A percentile compares a stretch with the other conserved stretches of the same genome.
These are phyloP conservation scores for Alethe diademata DNA, from an alignment of 2,113 vertebrate species.

Conservation along the genomic window DNA sequence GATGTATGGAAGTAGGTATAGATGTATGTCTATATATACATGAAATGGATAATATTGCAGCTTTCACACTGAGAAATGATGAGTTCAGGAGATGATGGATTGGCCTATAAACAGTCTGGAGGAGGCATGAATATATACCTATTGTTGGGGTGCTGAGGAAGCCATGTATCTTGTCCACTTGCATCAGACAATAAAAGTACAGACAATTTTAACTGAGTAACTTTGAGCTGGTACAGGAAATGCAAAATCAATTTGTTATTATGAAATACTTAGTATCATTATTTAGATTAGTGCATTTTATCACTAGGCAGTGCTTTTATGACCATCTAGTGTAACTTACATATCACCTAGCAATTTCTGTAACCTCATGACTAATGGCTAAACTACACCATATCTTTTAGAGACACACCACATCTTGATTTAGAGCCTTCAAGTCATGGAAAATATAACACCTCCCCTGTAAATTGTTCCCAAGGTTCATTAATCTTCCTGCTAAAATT, in stretches of 20 bases:
- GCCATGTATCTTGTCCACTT: neutral
- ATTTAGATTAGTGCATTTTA: slow-evolving; percentile 39
- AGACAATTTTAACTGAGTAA: neutral
- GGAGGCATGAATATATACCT: neutral
- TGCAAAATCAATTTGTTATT: neutral
- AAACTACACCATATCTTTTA: neutral
- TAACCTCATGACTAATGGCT: neutral
- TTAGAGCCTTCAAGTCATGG: slow-evolving; percentile 7
- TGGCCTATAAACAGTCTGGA: neutral
- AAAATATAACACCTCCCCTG: slow-evolving; percentile 26
- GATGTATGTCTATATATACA: too few relatives aligned
- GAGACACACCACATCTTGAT: neutral
- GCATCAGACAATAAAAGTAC: neutral
- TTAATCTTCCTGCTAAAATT: slow-evolving; percentile 32
- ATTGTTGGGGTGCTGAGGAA: neutral
- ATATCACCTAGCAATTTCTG: neutral
- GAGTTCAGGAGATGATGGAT: neutral
- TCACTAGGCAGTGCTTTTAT: neutral
- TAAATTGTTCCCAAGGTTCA: slow-evolving; percentile 16
- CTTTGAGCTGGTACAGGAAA: neutral
- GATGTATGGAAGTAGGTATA: neutral
- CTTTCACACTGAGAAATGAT: neutral
- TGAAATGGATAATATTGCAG: neutral
- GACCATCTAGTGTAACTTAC: neutral
- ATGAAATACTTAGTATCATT: neutral